Evolutionary conservation across 2,797 vertebrate species (phyloP).

Genomic region (Rachycentron canadum): DNA sequence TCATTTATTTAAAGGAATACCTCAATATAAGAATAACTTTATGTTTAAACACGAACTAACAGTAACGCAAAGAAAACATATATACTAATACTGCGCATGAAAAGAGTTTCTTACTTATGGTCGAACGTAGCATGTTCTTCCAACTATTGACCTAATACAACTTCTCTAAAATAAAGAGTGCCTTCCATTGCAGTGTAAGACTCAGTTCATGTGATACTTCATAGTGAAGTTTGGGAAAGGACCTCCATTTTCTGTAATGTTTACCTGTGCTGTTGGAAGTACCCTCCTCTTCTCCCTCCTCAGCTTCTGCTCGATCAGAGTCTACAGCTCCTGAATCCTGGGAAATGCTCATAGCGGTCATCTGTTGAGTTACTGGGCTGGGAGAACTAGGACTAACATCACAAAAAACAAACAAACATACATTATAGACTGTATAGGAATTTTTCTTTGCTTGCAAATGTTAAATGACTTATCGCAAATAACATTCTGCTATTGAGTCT

Average conservation of each 20-base stretch:
- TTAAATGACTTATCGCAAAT: background rate
- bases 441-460: background rate
- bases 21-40: background rate
- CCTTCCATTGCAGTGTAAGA: background rate
- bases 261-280: slow-evolving; percentile 83
- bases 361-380: slow-evolving; percentile 92
- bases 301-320: slow-evolving; percentile 85
- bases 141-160: background rate
- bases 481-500: accelerated
- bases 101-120: background rate
- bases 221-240: background rate
- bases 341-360: slow-evolving; percentile 94
- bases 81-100: background rate
- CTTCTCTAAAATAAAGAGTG: background rate
- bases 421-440: background rate
- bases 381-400: slow-evolving; percentile 81
- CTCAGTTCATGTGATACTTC: background rate
- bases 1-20: background rate
- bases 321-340: slow-evolving; percentile 86
- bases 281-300: slow-evolving; percentile 86
- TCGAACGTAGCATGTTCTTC: background rate
- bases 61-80: background rate
- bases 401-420: slow-evolving; percentile 18
- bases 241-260: background rate
- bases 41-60: background rate